Base-by-base conservation (phyloP, 2,113 vertebrate species). In the Antennarius striatus region DNA sequence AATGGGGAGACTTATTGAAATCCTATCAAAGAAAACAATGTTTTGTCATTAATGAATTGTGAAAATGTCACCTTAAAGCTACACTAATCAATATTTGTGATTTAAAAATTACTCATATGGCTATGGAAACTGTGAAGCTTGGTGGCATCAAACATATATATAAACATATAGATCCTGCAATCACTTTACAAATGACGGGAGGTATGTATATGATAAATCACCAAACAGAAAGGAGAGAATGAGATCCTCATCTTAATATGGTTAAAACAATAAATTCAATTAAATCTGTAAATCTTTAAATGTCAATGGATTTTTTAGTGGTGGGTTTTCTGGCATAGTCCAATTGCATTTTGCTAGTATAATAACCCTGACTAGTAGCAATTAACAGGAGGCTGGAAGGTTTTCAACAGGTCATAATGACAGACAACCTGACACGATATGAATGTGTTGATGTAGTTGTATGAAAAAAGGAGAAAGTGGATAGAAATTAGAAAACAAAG, bases 401-500 rank as follows among this genome's bases (percentile, higher is more conserved):
- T 29, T 0, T 46, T 45, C 15, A 29, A 56, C 39, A 32, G 36
- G 54, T 70, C 17, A 7, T 9, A 46, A 53, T 42, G 5, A 61
- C 16, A 0, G 52, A 60, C 32, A 36, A 36, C 32, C 32, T 36
- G 32, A 36, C 61, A 43, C 14, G 45, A 65, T 32, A 36, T 10
- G 42, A 56, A 48, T 29, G 57, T 52, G 46, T 29, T 17, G 13
- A 30, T 42, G 43, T n/a, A 1, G 29, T 30, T n/a, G 51, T 1
- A 9, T 17, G 11, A 43, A 42, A 59, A 22, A 22, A 40, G 22
- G 8, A 51, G 29, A 7, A 16, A 39, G 28, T 28, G 43, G 17
- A 79, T 66, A 71, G 36, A 77, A 16, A 36, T 36, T 36, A 36
- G 32, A 36, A 7, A 4, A 7, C 32, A 36, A 7, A 65, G 54